phyloP scores from a whole-genome alignment of 2,113 vertebrate genomes.

The Laterallus jamaicensis region DNA sequence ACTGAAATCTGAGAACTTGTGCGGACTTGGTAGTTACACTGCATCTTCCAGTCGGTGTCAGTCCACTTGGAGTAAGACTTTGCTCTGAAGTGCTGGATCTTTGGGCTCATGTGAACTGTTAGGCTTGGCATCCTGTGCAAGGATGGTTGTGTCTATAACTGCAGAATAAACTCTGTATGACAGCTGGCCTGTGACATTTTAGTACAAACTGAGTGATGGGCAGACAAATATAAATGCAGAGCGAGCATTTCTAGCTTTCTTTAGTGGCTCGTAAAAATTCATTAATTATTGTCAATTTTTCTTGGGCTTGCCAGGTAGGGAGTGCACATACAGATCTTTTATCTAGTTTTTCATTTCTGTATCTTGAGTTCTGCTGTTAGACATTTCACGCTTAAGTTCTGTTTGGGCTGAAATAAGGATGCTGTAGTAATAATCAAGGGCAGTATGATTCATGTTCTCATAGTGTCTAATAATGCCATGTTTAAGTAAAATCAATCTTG shows the following conservation, averaged over 20 bases:
- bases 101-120: background rate
- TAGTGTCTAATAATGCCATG: background rate
- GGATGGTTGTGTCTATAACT: background rate
- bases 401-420: background rate
- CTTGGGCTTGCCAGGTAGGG: background rate
- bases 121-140: background rate
- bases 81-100: background rate
- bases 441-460: background rate
- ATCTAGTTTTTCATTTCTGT: background rate
- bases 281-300: background rate
- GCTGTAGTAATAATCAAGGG: background rate
- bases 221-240: background rate
- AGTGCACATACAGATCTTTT: background rate
- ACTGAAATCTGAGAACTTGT: background rate
- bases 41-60: background rate
- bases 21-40: background rate
- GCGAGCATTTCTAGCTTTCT: background rate
- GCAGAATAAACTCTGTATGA: background rate
- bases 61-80: background rate
- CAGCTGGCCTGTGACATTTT: background rate
- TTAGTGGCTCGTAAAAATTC: background rate
- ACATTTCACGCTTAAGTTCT: background rate
- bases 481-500: slow-evolving; percentile 44
- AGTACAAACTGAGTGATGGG: background rate
- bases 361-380: background rate